Evolutionary conservation across 2,888 invertebrate species (phyloP).

Genomic region (Brenthis daphne): DNA sequence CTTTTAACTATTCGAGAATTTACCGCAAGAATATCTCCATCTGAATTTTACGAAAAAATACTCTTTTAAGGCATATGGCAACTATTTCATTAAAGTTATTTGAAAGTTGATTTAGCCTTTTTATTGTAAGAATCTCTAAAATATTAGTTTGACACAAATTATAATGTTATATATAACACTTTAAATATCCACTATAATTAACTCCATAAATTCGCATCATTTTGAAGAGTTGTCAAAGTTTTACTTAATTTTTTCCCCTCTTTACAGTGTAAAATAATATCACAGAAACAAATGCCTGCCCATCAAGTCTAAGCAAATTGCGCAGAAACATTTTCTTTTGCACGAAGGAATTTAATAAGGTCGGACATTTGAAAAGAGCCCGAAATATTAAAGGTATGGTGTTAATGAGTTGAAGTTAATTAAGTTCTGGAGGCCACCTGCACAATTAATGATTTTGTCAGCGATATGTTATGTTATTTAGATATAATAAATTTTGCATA

Average conservation of each 20-base stretch:
- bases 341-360: conserved; percentile 25
- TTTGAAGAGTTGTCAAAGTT: conserved; percentile 3
- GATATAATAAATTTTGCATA: too few relatives aligned
- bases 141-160: too few relatives aligned
- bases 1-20: too few relatives aligned
- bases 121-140: too few relatives aligned
- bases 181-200: too few relatives aligned
- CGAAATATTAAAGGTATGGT: conserved; percentile 28
- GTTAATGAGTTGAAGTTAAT: conserved; percentile 41
- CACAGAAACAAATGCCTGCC: background rate
- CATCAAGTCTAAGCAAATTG: conserved; percentile 15
- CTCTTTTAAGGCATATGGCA: too few relatives aligned
- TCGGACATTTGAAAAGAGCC: conserved; percentile 25
- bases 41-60: too few relatives aligned
- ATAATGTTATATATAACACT: too few relatives aligned
- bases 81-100: too few relatives aligned
- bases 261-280: background rate
- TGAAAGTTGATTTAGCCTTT: too few relatives aligned
- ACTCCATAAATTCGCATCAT: background rate
- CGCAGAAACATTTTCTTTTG: conserved; percentile 21
- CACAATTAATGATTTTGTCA: conserved; percentile 18
- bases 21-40: too few relatives aligned
- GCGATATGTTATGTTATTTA: too few relatives aligned
- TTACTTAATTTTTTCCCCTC: background rate
- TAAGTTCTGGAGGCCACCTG: conserved; percentile 33